These are phyloP conservation scores for Phrynocephalus forsythii DNA, from an alignment of 2,797 vertebrate species.

Conservation along the genomic window DNA sequence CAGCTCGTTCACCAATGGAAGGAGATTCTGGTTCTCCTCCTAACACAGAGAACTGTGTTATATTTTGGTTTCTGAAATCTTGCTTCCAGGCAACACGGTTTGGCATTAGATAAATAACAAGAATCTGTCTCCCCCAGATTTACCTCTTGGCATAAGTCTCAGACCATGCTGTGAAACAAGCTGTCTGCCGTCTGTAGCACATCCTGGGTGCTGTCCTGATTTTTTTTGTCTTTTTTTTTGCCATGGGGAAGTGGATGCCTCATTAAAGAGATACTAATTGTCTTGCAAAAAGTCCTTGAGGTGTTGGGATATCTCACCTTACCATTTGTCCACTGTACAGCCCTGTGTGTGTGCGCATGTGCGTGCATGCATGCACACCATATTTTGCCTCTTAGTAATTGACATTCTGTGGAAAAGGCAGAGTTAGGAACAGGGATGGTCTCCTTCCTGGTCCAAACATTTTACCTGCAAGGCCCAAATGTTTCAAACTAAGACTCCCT, in stretches of 20 bases:
- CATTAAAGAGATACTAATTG: neutral
- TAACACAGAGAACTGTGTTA: no score
- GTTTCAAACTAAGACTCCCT: no score
- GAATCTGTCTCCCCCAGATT: neutral
- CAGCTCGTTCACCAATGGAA: neutral
- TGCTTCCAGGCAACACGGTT: neutral
- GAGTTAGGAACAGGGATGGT: conserved; percentile 43
- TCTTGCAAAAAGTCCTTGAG: neutral
- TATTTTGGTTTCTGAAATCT: neutral
- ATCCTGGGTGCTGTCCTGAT: conserved; percentile 14
- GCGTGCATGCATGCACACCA: no score
- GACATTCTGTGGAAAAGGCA: neutral
- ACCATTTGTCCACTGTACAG: neutral
- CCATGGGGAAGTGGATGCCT: neutral
- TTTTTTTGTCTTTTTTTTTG: neutral
- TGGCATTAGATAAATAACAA: neutral
- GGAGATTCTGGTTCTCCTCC: neutral
- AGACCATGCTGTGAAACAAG: conserved; percentile 18
- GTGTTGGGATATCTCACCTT: neutral
- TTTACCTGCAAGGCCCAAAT: neutral
- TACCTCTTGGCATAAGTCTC: neutral
- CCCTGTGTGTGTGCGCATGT: neutral
- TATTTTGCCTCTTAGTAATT: neutral
- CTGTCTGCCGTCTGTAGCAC: conserved; percentile 19
- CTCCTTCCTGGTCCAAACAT: conserved; percentile 36